Conservation (phyloP, 2,797 vertebrate genomes). For the Gorsachius magnificus region DNA sequence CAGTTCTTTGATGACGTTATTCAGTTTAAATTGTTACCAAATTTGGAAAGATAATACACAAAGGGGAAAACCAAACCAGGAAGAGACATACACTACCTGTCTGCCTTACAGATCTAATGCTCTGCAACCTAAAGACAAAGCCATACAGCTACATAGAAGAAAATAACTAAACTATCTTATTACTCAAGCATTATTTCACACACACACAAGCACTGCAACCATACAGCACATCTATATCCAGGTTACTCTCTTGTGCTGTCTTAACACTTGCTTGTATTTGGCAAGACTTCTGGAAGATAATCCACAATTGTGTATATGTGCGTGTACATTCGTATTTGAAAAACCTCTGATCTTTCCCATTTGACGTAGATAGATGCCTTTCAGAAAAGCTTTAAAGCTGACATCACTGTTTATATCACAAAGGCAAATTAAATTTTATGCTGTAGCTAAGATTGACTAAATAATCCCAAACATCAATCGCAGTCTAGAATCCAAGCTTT, state of each 20-base stretch:
- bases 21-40: background rate
- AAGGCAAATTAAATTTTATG: background rate
- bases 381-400: background rate
- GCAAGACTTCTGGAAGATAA: background rate
- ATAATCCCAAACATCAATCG: background rate
- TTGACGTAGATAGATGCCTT: background rate
- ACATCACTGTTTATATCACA: background rate
- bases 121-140: background rate
- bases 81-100: background rate
- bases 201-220: background rate
- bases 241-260: background rate
- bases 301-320: accelerated
- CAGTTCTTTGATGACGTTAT: background rate
- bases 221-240: background rate
- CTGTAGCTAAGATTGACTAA: background rate
- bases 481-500: background rate
- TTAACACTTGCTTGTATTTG: background rate
- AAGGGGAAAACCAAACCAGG: background rate
- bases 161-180: background rate
- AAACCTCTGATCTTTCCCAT: background rate
- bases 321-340: accelerated
- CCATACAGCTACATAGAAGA: background rate
- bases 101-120: background rate
- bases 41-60: background rate
- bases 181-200: background rate